Evolutionary conservation across 1,140 invertebrate species (phyloP), one percentile per base, ranked within the genome.

Genomic region (Macrosteles quadrilineatus): DNA sequence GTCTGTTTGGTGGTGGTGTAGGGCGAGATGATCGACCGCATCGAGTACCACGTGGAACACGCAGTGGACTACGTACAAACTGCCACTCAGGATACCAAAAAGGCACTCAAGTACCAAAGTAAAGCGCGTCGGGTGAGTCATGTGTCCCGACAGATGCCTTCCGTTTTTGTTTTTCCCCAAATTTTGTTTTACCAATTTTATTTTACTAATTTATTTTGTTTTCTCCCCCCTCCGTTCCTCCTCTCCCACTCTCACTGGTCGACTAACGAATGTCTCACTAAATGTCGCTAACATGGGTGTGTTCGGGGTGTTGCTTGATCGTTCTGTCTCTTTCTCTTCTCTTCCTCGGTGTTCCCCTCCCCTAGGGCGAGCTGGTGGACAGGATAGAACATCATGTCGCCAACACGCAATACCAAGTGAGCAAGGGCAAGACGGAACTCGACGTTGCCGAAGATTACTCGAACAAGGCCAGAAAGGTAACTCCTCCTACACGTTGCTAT

Each of bases 1-100:
- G 63, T 30, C 9, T 66, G 63, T 43, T 47, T 59, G 25, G 23
- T 68, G 65, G 59, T 64, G 66, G 9, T 47, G 32, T 85, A 98
- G 96, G 97, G 98, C 76, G 98, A 99, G 87, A 98, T 99, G 97
- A 98, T 99, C 83, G 97, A 99, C 90, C 92, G 97, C 85, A 99
- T 99, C 87, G 98, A 99, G 84, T 99, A 98, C 87, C 98, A 99
- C 87, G 97, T 99, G 82, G 96, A 98, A 84, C 96, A 98, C 83
- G 97, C 98, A 77, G 96, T 98, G 84, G 97, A 99, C 86, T 99
- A 98, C 87, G 96, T 99, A 80, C 96, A 99, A 87, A 98, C 96
- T 77, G 98, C 97, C 77, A 98, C 97, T 81, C 94, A 97, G 87
- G 98, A 99, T 84, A 99, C 97, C 81, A 99, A 99, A 88, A 99